Base-by-base conservation (phyloP, 2,113 vertebrate genomes). In the Perca schrenkii region DNA sequence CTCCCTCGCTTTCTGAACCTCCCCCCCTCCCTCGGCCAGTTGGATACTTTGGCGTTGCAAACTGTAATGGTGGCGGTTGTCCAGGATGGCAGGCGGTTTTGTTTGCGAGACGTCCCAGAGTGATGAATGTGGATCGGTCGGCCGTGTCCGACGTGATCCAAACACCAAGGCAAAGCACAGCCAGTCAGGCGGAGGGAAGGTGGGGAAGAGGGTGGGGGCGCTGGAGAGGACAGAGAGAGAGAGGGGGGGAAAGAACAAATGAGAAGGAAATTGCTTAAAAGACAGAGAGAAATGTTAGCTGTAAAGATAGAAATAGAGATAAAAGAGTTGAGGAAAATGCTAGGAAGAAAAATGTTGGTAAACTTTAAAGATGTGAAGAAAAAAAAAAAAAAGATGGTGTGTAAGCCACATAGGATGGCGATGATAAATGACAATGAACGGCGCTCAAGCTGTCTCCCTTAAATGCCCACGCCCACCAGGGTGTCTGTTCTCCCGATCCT, bases 81-180 rank as follows among this genome's bases (percentile, higher is more conserved):
- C 80, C 52, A 25, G 77, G 68, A 28, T 63, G 66, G 77, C 28
- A 64, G 77, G 62, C 60, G 25, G 56, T 54, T 60, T 71, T 72
- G 50, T 83, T 74, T 87, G 60, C 67, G 8, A 83, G 72, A 72
- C 25, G 49, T 21, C 74, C 78, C 77, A 85, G 49, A 46, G 63
- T 95, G 94, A 95, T 95, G 87, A 89, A 95, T 95, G 92, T 84
- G 86, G 65, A 84, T 77, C 61, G 58, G 81, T 75, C 56, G 36
- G 69, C 47, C 14, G 0, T 65, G 63, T 74, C 54, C 16, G 3
- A 67, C 60, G 10, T 50, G 70, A 85, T 83, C 82, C 58, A 75
- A 80, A 80, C 13, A 28, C 67, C 46, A n/a, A 53, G 12, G 77
- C 52, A 74, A 43, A 43, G 49, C 65, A 53, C 19, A 56, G 68